These are phyloP conservation scores for Caretta caretta DNA, from an alignment of 2,113 vertebrate genomes.

Conservation along the genomic window DNA sequence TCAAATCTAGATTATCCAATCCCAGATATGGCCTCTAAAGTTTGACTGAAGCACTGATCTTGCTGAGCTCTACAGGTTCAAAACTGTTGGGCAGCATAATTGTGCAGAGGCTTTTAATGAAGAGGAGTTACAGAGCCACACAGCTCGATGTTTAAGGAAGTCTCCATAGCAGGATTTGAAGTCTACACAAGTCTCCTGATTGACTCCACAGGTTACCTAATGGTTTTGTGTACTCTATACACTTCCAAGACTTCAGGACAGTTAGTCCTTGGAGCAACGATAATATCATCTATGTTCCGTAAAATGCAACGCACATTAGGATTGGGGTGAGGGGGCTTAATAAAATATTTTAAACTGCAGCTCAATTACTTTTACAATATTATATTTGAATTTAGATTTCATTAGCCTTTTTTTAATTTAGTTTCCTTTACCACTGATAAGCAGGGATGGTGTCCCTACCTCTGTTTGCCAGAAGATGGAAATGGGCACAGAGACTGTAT, in stretches of 20 bases:
- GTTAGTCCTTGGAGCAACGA: not conserved
- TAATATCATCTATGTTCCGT: not conserved
- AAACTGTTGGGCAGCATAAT: too few relatives aligned
- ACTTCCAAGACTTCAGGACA: not conserved
- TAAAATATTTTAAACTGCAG: not conserved
- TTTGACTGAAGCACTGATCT: not conserved
- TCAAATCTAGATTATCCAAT: not conserved
- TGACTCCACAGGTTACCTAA: not conserved
- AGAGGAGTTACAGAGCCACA: not conserved
- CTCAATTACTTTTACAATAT: not conserved
- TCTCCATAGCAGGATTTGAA: not conserved
- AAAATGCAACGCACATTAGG: not conserved
- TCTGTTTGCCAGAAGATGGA: too few relatives aligned
- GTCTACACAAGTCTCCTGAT: not conserved
- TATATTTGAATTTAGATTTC: too few relatives aligned
- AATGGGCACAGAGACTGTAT: too few relatives aligned
- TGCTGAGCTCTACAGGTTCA: not conserved
- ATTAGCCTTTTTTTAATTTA: too few relatives aligned
- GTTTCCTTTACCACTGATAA: too few relatives aligned
- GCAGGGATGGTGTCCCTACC: too few relatives aligned
- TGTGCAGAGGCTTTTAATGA: not conserved
- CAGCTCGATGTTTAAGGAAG: not conserved
- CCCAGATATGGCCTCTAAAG: not conserved
- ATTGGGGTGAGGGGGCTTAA: rapidly evolving
- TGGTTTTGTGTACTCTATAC: not conserved